phyloP scores from a whole-genome alignment of 2,113 vertebrate genomes.

The Stercorarius parasiticus region DNA sequence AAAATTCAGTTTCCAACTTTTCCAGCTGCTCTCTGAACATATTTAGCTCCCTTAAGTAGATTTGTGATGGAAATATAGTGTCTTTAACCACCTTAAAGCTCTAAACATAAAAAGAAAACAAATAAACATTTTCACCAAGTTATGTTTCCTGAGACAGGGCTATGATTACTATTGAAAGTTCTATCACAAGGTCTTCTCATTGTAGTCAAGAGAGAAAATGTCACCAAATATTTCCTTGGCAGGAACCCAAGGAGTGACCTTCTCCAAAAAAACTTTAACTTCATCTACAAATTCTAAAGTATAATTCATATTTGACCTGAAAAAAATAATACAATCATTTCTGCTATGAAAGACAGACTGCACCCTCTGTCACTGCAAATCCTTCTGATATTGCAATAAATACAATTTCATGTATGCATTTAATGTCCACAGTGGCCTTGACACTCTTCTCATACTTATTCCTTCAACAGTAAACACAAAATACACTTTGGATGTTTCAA shows the following conservation, averaged over 20 bases:
- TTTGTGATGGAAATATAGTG: constrained; percentile 68
- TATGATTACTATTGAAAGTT: neutral
- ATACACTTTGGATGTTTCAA: neutral
- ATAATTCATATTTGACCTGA: neutral
- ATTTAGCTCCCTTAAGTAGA: constrained; percentile 66
- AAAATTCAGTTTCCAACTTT: constrained; percentile 77
- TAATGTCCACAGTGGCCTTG: neutral
- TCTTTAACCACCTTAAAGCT: constrained; percentile 66
- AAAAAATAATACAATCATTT: neutral
- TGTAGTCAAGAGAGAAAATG: neutral
- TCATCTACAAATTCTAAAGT: neutral
- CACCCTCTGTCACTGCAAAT: neutral
- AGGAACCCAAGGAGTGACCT: neutral
- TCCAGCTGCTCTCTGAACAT: constrained; percentile 70
- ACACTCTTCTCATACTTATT: neutral
- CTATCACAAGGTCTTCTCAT: neutral
- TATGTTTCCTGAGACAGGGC: neutral
- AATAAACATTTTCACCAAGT: neutral
- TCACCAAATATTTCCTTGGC: neutral
- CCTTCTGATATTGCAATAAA: neutral
- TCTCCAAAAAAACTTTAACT: neutral
- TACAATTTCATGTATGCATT: neutral
- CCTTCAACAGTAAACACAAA: neutral
- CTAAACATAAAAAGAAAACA: constrained; percentile 65
- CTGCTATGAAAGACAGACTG: neutral